Evolutionary conservation across 2,113 vertebrate genomes (phyloP).

Genomic region (Burhinus bistriatus): DNA sequence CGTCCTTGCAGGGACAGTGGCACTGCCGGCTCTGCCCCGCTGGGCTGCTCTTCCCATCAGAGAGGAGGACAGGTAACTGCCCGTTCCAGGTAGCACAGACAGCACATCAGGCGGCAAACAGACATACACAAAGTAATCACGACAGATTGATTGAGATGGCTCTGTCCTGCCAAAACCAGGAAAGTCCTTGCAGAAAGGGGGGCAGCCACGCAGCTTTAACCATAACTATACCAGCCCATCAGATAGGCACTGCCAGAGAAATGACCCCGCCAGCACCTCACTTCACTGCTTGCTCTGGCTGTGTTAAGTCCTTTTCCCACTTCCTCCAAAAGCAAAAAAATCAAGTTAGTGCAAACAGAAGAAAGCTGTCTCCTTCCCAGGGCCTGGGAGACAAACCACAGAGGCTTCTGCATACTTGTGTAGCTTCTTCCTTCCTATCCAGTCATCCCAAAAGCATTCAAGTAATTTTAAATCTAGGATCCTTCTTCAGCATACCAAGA

Average conservation of each 20-base stretch:
- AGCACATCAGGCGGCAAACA: too few species aligned
- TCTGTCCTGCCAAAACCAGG: not conserved
- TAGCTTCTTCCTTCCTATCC: conserved; percentile 10
- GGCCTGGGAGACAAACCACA: conserved; percentile 30
- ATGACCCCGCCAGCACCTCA: rapidly evolving
- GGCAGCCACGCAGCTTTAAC: not conserved
- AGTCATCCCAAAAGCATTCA: conserved; percentile 42
- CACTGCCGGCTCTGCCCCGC: too few species aligned
- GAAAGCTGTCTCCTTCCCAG: conserved; percentile 14
- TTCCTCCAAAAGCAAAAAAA: not conserved
- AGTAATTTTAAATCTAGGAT: conserved; percentile 10
- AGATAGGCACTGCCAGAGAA: not conserved
- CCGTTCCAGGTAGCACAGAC: not conserved
- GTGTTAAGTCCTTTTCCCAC: not conserved
- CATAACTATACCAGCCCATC: not conserved
- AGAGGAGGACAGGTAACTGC: not conserved
- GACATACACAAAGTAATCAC: too few species aligned
- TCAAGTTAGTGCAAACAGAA: not conserved
- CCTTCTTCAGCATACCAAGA: not conserved
- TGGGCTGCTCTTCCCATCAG: not conserved
- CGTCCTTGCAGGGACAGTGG: not conserved
- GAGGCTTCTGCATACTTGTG: conserved; percentile 27
- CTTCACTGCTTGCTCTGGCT: rapidly evolving
- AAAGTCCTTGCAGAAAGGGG: not conserved
- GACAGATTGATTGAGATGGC: rapidly evolving